phyloP scores from a whole-genome alignment of 2,797 vertebrate species.

The Pterois miles region DNA sequence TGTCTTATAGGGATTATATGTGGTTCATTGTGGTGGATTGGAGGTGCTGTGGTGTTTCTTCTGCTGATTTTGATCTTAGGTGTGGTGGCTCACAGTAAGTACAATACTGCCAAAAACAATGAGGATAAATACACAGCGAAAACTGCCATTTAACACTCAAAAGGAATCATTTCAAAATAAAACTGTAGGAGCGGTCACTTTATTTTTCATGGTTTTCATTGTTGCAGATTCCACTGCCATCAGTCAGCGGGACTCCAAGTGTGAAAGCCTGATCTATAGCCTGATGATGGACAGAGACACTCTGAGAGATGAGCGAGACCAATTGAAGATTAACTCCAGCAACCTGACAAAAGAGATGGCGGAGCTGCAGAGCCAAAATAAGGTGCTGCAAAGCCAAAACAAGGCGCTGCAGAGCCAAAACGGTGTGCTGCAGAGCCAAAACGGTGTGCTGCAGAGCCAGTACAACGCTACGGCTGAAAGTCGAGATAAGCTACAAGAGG shows the following conservation, averaged over 20 bases:
- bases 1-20: background rate
- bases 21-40: constrained; percentile 24
- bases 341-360: constrained; percentile 24
- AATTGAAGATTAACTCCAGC: background rate
- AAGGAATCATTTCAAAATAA: background rate
- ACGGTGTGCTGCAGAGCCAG: constrained; percentile 13
- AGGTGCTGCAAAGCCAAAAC: too few species aligned
- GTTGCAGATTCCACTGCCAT: constrained; percentile 21
- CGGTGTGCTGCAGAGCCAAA: too few species aligned
- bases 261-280: constrained; percentile 13
- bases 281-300: constrained; percentile 16
- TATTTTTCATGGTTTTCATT: background rate
- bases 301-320: constrained; percentile 25
- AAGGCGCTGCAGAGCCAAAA: background rate
- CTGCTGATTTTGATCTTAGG: constrained; percentile 39
- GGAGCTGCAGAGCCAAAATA: constrained; percentile 7
- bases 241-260: background rate
- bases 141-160: background rate
- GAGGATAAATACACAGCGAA: background rate
- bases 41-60: constrained; percentile 31
- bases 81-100: constrained; percentile 45
- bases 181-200: too few species aligned
- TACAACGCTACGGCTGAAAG: background rate
- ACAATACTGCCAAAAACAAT: background rate
- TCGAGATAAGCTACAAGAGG: constrained; percentile 19